A percentile compares a stretch with the other conserved stretches of the same genome.
phyloP scores from a whole-genome alignment of 2,888 invertebrate species.

The Chymomyza procnemis region DNA sequence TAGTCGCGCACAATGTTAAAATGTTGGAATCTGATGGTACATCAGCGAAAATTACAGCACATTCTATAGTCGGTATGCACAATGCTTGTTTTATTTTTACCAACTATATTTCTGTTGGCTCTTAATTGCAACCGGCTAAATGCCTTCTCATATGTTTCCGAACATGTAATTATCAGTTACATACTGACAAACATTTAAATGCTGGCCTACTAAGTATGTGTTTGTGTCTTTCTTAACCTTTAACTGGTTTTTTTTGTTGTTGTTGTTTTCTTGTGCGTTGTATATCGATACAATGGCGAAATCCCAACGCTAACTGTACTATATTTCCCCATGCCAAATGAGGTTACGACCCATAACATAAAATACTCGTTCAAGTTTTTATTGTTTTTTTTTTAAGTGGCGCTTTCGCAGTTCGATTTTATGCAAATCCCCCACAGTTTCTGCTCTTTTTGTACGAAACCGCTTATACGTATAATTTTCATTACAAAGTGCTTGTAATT shows the following conservation, averaged over 20 bases:
- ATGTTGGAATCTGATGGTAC: no score
- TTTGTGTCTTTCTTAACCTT: slow-evolving; percentile 43
- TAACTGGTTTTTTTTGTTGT: slow-evolving; percentile 47
- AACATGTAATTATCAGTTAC: slow-evolving; percentile 36
- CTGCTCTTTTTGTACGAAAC: neutral
- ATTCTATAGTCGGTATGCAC: no score
- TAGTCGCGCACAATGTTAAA: no score
- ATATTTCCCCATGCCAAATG: slow-evolving; percentile 29
- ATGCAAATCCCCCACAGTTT: slow-evolving; percentile 48
- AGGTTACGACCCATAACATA: slow-evolving; percentile 34
- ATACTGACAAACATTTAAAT: slow-evolving; percentile 11
- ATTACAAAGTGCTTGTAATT: slow-evolving; percentile 33
- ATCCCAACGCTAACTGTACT: slow-evolving; percentile 11
- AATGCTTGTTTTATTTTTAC: no score
- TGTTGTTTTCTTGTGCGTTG: no score
- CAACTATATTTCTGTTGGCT: slow-evolving; percentile 23
- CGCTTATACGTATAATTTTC: neutral
- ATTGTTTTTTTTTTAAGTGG: slow-evolving; percentile 27
- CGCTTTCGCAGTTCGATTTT: slow-evolving; percentile 29
- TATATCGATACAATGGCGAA: slow-evolving; percentile 37
- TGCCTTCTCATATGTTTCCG: neutral
- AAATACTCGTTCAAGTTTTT: slow-evolving; percentile 26
- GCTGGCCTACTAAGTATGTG: slow-evolving; percentile 53
- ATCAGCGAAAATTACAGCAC: no score
- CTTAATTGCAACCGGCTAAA: slow-evolving; percentile 50